Percentiles rank a stretch among this genome's conserved stretches.
Conservation (phyloP, 2,797 vertebrate genomes). For the Brotula barbata region DNA sequence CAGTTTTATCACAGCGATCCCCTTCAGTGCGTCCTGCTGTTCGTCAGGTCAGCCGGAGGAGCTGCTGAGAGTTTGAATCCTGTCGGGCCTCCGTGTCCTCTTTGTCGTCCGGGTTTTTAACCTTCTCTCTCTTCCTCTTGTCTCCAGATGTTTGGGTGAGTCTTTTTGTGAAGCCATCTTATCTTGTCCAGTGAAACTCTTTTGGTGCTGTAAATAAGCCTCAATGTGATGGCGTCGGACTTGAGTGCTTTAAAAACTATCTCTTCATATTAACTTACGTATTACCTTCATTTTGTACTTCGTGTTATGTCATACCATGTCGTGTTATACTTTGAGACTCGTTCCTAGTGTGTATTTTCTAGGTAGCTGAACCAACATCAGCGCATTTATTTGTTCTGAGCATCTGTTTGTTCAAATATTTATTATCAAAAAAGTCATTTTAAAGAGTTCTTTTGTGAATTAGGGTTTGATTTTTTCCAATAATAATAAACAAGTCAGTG, state of each 20-base stretch:
- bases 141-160: background rate
- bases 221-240: slow-evolving; percentile 22
- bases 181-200: background rate
- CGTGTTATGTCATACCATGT: slow-evolving; percentile 32
- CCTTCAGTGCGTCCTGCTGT: slow-evolving; percentile 53
- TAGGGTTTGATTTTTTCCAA: slow-evolving; percentile 17
- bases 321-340: slow-evolving; percentile 36
- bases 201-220: slow-evolving; percentile 49
- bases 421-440: background rate
- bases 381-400: background rate
- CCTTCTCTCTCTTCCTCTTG: too few relatives aligned
- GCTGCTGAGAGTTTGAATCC: slow-evolving; percentile 10
- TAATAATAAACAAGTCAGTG: slow-evolving; percentile 21
- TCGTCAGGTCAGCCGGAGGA: background rate
- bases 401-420: background rate
- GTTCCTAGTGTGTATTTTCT: slow-evolving; percentile 17
- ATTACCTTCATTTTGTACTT: slow-evolving; percentile 23
- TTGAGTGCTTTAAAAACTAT: slow-evolving; percentile 16
- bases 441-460: slow-evolving; percentile 20
- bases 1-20: slow-evolving; percentile 16
- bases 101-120: too few relatives aligned
- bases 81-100: too few relatives aligned
- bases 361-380: slow-evolving; percentile 1
- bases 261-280: slow-evolving; percentile 46
- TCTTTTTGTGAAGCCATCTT: slow-evolving; percentile 2